Evolutionary conservation across 2,888 invertebrate species (phyloP), one percentile per base, ranked within the genome.

Genomic region (Bugulina stolonifera): DNA sequence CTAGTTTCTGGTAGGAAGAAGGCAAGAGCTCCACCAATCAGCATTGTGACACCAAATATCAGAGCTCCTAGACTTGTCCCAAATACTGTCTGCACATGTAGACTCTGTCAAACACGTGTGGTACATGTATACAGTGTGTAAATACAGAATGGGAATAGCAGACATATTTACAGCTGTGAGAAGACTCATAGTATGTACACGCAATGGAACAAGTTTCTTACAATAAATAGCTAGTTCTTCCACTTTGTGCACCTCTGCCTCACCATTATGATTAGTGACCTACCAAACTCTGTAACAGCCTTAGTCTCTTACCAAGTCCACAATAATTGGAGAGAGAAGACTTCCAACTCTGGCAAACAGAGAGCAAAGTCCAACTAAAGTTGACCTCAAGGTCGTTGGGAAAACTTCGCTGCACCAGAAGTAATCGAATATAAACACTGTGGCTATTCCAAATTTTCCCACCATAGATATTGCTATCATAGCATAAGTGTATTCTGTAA

Each of bases 41-140:
- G 10, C 64, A 64, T 64, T 27, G 64, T 64, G 64, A 64, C 32
- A 32, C 64, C 64, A 64, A 64, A 64, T 64, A 64, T 64, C 29
- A 64, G 64, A 32, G 34, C 27, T 14, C 64, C 64, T 5, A 64
- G 64, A 25, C n/a, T 5, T 32, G 64, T 2, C 27, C 64, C 64
- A 64, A 64, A 64, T n/a, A 64, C 34, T 10, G 64, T 64, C 10
- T 64, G 10, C n/a, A 64, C 64, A 25, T 64, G 32, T 10, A 43
- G 43, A 18, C 18, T 43, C 43, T 43, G 18, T 18, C 5, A 18
- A 18, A 43, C 5, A 43, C 5, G 18, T 10, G 43, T 5, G 10
- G 5, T 18, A 5, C 5, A 18, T 5, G 43, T 10, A 18, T 43
- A 43, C n/a, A 43, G 10, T 18, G 18, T 5, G 43, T 43, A 43